A percentile compares a stretch with the other conserved stretches of the same genome.
Evolutionary conservation across 2,113 vertebrate species (phyloP).

Genomic region (Phylloscopus whistleri): DNA sequence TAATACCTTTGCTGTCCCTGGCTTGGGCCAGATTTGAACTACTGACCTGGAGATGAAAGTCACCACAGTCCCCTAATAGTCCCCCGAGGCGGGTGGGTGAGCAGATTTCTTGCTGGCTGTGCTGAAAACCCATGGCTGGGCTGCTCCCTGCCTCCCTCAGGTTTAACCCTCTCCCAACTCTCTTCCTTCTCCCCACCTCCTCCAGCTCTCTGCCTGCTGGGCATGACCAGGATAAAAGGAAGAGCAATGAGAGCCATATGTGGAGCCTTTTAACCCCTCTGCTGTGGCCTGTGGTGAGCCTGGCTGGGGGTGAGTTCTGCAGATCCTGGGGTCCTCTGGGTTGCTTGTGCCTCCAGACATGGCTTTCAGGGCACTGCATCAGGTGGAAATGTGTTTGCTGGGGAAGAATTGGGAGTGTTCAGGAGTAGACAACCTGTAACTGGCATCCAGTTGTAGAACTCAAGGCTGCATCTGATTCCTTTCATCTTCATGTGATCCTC

Average conservation of each 20-base stretch:
- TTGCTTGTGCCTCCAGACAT: neutral
- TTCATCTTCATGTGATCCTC: neutral
- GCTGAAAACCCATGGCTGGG: neutral
- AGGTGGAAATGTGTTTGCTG: neutral
- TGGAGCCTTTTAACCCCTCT: neutral
- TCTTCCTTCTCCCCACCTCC: neutral
- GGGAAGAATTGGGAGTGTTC: neutral
- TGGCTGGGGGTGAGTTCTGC: neutral
- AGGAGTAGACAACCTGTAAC: neutral
- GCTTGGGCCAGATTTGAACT: constrained; percentile 46
- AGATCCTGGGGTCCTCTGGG: neutral
- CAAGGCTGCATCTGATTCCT: neutral
- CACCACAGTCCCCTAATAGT: neutral
- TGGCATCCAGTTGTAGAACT: neutral
- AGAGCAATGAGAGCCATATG: constrained; percentile 33
- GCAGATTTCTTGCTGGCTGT: neutral
- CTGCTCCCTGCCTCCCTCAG: neutral
- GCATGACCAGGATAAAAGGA: constrained; percentile 10
- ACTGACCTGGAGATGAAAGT: constrained; percentile 51
- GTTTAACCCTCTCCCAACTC: constrained; percentile 20
- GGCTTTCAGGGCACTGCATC: neutral
- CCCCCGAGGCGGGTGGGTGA: neutral
- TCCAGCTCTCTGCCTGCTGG: constrained; percentile 31
- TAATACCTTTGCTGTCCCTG: constrained; percentile 51
- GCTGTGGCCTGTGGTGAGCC: neutral